Evolutionary conservation across 2,113 vertebrate genomes (phyloP).

Genomic region (Etheostoma cragini): DNA sequence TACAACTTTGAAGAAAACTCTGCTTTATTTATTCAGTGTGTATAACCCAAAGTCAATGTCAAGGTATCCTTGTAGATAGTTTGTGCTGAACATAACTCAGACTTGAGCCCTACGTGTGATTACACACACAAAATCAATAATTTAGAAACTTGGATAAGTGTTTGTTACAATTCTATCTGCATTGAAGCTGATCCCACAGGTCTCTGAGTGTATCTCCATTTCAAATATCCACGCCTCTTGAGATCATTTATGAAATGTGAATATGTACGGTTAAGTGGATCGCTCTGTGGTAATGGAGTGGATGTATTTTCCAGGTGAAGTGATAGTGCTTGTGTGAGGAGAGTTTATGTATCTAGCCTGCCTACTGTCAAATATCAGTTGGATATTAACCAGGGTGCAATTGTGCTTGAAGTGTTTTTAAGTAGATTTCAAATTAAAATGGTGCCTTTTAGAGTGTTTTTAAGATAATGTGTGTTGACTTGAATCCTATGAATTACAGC

Average conservation of each 20-base stretch:
- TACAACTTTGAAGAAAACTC: constrained; percentile 50
- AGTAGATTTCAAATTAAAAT: background rate
- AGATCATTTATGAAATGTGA: constrained; percentile 60
- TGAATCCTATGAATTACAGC: background rate
- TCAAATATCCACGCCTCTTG: constrained; percentile 27
- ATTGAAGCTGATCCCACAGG: constrained; percentile 30
- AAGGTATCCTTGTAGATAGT: constrained; percentile 39
- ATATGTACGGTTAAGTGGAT: constrained; percentile 66
- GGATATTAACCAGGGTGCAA: constrained; percentile 20
- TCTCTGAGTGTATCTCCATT: constrained; percentile 12
- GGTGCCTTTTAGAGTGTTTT: background rate
- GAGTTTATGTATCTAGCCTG: constrained; percentile 30
- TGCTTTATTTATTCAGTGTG: constrained; percentile 46
- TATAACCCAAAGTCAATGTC: constrained; percentile 52
- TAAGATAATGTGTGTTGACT: background rate
- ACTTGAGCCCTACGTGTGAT: constrained; percentile 26
- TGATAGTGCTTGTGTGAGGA: constrained; percentile 23
- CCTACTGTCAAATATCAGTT: constrained; percentile 21
- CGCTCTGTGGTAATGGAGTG: constrained; percentile 35
- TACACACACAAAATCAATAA: constrained; percentile 50
- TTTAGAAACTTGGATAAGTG: constrained; percentile 27
- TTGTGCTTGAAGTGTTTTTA: constrained; percentile 21
- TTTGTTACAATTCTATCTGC: constrained; percentile 26
- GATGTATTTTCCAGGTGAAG: constrained; percentile 65
- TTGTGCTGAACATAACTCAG: constrained; percentile 41